Conservation (phyloP, 2,888 invertebrate species). For the Cerastis leucographa region DNA sequence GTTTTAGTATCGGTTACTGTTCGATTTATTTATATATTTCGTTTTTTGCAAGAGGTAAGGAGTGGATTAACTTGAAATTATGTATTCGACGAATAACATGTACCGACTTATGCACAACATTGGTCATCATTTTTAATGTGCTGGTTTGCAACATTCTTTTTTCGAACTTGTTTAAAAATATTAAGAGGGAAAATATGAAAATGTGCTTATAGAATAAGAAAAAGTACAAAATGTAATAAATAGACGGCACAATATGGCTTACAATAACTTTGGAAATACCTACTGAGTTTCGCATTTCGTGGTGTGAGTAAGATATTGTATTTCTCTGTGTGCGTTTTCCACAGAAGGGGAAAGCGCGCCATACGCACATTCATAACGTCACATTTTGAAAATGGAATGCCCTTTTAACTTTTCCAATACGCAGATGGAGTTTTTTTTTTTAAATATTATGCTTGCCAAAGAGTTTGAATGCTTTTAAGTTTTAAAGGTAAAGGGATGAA, state of each 20-base stretch:
- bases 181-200: constrained; percentile 19
- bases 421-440: constrained; percentile 65
- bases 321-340: constrained; percentile 79
- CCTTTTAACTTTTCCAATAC: constrained; percentile 83
- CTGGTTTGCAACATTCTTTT: constrained; percentile 21
- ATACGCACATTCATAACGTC: constrained; percentile 76
- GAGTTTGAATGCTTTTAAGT: constrained; percentile 42
- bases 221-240: constrained; percentile 34
- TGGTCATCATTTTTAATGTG: constrained; percentile 23
- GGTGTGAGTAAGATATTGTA: constrained; percentile 60
- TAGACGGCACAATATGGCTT: constrained; percentile 34
- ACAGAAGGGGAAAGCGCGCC: constrained; percentile 83
- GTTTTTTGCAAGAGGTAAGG: constrained; percentile 81
- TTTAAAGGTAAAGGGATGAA: constrained; percentile 14
- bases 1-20: constrained; percentile 88
- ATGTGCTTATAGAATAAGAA: constrained; percentile 5
- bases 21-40: constrained; percentile 86
- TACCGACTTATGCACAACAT: constrained; percentile 39
- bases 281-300: constrained; percentile 46
- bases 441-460: constrained; percentile 29
- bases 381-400: constrained; percentile 86
- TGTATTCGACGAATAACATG: constrained; percentile 59
- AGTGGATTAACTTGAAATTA: constrained; percentile 78
- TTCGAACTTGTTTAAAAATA: constrained; percentile 9
- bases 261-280: constrained; percentile 51